Percentiles rank a stretch among this genome's conserved stretches.
phyloP scores from a whole-genome alignment of 2,888 invertebrate genomes.

The Baccha elongata region DNA sequence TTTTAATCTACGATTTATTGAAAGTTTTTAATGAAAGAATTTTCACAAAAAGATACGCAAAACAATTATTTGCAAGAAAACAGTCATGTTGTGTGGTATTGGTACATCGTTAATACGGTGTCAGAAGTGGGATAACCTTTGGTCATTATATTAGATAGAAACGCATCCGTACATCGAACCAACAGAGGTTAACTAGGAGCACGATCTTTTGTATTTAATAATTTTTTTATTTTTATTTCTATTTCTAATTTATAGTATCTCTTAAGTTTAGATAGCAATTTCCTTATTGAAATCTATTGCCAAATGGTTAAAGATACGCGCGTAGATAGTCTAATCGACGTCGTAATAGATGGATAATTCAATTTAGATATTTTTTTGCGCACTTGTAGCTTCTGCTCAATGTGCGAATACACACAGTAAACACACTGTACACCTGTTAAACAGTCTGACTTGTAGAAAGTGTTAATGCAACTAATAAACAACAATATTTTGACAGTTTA shows the following conservation, averaged over 20 bases:
- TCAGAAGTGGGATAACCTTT: conserved; percentile 61
- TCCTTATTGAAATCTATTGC: conserved; percentile 58
- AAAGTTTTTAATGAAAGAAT: conserved; percentile 48
- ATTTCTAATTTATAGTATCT: conserved; percentile 37
- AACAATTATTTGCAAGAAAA: conserved; percentile 12
- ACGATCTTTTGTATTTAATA: conserved; percentile 11
- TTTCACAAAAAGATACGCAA: conserved; percentile 28
- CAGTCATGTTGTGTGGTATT: not conserved
- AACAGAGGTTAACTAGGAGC: conserved; percentile 52
- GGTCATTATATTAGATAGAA: conserved; percentile 15
- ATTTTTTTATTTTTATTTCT: not conserved
- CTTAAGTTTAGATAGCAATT: conserved; percentile 30
- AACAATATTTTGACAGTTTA: conserved; percentile 66
- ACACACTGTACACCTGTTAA: conserved; percentile 20
- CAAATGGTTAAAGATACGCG: conserved; percentile 39
- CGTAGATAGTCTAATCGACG: conserved; percentile 40
- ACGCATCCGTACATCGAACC: conserved; percentile 23
- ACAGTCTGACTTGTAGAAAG: conserved; percentile 54
- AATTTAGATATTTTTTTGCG: conserved; percentile 55
- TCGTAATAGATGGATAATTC: conserved; percentile 65
- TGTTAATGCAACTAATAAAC: conserved; percentile 68
- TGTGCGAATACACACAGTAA: conserved; percentile 3
- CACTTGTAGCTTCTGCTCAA: not conserved
- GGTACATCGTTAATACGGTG: conserved; percentile 36
- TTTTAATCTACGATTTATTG: conserved; percentile 40